Base-by-base conservation (phyloP, 2,888 invertebrate genomes). In the Platycnemis pennipes region DNA sequence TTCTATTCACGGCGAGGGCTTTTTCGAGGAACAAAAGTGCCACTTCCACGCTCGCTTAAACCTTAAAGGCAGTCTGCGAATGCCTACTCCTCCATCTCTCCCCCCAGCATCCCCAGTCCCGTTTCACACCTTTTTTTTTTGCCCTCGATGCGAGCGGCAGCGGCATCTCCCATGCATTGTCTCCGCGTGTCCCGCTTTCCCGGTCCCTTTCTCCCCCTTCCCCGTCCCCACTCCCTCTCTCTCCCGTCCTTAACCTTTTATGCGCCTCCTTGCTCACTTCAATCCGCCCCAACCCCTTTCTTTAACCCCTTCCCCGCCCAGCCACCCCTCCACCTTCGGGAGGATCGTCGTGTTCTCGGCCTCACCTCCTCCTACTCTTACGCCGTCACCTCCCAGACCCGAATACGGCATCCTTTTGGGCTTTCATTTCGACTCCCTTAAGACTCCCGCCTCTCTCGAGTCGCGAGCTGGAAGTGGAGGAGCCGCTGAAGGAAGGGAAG, bases 21-120 rank as follows among this genome's bases (percentile, higher is more conserved):
- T 63, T 26, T 49, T 89, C 89, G 22, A 89, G 89, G 89, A 89
- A 42, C 63, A 42, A 42, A 89, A 56, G 89, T 56, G 56, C 37
- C 56, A 37, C 89, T 89, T 22, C 56, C 42, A 53, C 56, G 56
- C 89, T 56, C 53, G 89, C 53, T 56, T 88, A 56, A 89, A 37
- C 89, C 89, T 53, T 89, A 89, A 53, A 56, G 46, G 56, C 63
- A 63, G 63, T 63, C 63, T 19, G 63, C 63, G 63, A 63, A 63
- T 26, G 26, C 63, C 26, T 7, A 63, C 63, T 63, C 63, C 63
- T 53, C 53, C 2, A 13, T 53, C 4, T 19, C 53, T 8, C 53
- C n/a, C 63, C 63, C 49, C 11, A 16, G 19, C 49, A 5, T 8
- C 49, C 49, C 49, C 49, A 1, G 22, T 22, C 63, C 26, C 3